A percentile compares a stretch with the other conserved stretches of the same genome.
Evolutionary conservation across 2,888 invertebrate genomes (phyloP).

Genomic region (Agrochola lychnidis): DNA sequence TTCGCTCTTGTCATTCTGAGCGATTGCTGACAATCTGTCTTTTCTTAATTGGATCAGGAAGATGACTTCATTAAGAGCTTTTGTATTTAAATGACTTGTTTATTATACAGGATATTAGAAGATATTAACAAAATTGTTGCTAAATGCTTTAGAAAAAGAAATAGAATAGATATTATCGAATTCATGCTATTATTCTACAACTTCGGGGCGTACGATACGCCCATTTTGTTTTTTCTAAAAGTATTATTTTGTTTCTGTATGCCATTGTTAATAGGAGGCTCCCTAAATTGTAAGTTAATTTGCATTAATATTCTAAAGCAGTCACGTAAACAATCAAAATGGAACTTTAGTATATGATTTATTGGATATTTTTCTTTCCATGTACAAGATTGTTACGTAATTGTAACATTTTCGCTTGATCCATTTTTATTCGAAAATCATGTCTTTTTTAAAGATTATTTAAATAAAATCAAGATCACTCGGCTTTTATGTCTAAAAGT

Average conservation of each 20-base stretch:
- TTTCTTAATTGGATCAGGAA: conserved; percentile 36
- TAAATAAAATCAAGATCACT: too few species aligned
- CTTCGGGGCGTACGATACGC: background rate
- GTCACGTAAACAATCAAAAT: too few species aligned
- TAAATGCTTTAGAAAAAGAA: background rate
- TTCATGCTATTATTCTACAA: background rate
- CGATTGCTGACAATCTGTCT: conserved; percentile 39
- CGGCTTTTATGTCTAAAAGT: too few species aligned
- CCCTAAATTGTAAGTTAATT: too few species aligned
- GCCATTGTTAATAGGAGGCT: background rate
- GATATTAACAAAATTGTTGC: background rate
- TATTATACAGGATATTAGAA: background rate
- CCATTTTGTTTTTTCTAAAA: too few species aligned
- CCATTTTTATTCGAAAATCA: too few species aligned
- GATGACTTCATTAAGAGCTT: conserved; percentile 10
- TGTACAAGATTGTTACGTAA: too few species aligned
- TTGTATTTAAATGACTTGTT: conserved; percentile 14
- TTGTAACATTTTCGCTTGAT: too few species aligned
- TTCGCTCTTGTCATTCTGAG: conserved; percentile 17
- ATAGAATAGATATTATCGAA: background rate
- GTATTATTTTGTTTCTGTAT: background rate
- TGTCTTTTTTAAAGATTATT: too few species aligned
- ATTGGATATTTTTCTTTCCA: too few species aligned
- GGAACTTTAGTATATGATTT: too few species aligned
- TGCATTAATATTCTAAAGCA: too few species aligned